Conservation (phyloP, 2,888 invertebrate species). For the Tetheella fluctuosa region DNA sequence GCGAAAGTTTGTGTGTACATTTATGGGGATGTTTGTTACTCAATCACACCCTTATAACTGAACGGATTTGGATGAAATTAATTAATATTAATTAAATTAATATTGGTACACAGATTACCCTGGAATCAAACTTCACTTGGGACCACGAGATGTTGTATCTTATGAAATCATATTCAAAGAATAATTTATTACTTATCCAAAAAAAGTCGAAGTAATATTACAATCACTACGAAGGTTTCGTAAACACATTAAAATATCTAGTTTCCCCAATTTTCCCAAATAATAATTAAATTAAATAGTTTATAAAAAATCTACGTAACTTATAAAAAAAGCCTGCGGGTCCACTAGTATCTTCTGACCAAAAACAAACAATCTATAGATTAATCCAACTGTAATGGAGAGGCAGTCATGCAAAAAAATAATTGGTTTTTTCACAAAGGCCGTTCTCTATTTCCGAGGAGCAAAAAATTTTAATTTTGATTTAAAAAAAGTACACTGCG, state of each 20-base stretch:
- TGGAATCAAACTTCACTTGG: no score
- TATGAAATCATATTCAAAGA: no score
- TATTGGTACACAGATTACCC: no score
- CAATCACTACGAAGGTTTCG: not conserved
- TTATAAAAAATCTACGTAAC: not conserved
- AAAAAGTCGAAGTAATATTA: not conserved
- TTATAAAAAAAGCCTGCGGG: constrained; percentile 16
- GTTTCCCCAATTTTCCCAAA: not conserved
- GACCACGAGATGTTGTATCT: no score
- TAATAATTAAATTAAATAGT: not conserved
- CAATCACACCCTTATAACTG: no score
- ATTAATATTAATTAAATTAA: no score
- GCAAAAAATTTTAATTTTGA: constrained; percentile 51
- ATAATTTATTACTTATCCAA: no score
- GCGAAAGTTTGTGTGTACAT: no score
- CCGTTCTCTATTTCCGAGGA: constrained; percentile 61
- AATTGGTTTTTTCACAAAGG: constrained; percentile 73
- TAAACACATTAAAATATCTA: not conserved
- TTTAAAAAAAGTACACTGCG: constrained; percentile 25
- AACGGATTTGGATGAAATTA: no score
- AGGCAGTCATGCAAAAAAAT: constrained; percentile 76
- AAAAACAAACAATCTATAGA: constrained; percentile 62
- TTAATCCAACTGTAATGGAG: constrained; percentile 70
- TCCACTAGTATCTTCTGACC: constrained; percentile 50
- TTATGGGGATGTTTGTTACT: no score